A percentile compares a stretch with the other conserved stretches of the same genome.
Conservation (phyloP, 53 echinoderm and acorn worm species). For the Astropecten irregularis region DNA sequence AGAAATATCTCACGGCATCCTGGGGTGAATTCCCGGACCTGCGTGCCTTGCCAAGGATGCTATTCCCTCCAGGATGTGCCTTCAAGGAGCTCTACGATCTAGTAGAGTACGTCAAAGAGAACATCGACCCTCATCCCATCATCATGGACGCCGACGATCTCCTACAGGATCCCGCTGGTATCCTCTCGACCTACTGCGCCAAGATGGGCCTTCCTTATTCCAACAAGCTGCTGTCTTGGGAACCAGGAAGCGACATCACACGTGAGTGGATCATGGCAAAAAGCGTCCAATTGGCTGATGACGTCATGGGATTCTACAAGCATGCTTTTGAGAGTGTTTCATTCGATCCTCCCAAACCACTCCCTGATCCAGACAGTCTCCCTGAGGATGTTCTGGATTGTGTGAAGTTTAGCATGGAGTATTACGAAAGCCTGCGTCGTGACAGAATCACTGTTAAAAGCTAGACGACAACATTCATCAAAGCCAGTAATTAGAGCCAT, state of each 20-base stretch:
- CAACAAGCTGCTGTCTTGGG: background rate
- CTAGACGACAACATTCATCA: no score
- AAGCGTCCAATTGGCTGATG: no score
- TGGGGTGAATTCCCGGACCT: background rate
- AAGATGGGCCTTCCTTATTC: background rate
- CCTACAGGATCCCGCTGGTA: background rate
- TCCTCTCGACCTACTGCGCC: background rate
- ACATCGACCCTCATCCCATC: background rate
- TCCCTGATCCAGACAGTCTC: background rate
- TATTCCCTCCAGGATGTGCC: slow-evolving; percentile 30
- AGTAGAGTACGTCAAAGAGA: slow-evolving; percentile 20
- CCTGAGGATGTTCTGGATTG: background rate
- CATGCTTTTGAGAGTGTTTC: background rate
- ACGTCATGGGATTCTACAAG: background rate
- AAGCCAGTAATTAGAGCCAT: no score
- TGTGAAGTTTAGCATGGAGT: background rate
- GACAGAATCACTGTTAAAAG: background rate
- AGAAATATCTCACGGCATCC: background rate
- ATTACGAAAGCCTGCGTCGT: slow-evolving; percentile 2
- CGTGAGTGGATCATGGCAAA: background rate
- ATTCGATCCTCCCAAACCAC: background rate
- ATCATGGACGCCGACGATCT: background rate
- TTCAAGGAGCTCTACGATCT: slow-evolving; percentile 47
- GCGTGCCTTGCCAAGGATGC: background rate
- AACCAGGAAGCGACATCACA: background rate